Evolutionary conservation across 1,140 invertebrate genomes (phyloP), one percentile per base, ranked within the genome.

Genomic region (Diprion similis): DNA sequence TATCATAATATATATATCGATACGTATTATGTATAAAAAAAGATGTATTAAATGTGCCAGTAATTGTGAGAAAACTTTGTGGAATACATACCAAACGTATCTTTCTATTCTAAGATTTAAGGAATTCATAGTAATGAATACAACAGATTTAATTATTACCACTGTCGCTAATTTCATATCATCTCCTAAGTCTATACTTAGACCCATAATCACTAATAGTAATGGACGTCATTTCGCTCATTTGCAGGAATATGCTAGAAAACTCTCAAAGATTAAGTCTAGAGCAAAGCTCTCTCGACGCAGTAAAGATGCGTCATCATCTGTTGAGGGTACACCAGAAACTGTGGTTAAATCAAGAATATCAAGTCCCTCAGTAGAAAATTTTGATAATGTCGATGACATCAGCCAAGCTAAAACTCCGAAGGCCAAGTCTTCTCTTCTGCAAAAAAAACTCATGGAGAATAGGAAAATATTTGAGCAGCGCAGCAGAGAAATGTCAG

Each of bases 381-480:
- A 65, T 24, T 64, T 74, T 9, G 80, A 83, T 18, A 75, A 76
- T 59, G 77, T 83, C 1, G 83, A 85, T 68, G 85, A 88, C 13
- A 80, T 86, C 45, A 86, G 83, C 73, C 82, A 86, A 72, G 85
- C 86, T 8, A 87, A 80, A 81, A 87, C 87, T 46, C 80, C 84
- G 19, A 84, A 86, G 72, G 86, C 84, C 15, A 87, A 85, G 18
- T 87, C 86, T 48, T 86, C 83, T 51, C 76, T 89, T 69, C 74
- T 89, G 48, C 85, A 87, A 78, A 84, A 82, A 71, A 89, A 88
- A 74, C 73, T 89, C 10, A 85, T 81, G 0, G 87, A 89, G 71
- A 85, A 89, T 78, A 83, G 86, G 18, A 86, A 85, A 75, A 87
- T 83, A 71, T 89, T 89, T 66, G 84, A 89, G 65, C 81, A 84